These are phyloP conservation scores for Rotaria magnacalcarata DNA, from an alignment of 2,888 invertebrate species.

Conservation along the genomic window DNA sequence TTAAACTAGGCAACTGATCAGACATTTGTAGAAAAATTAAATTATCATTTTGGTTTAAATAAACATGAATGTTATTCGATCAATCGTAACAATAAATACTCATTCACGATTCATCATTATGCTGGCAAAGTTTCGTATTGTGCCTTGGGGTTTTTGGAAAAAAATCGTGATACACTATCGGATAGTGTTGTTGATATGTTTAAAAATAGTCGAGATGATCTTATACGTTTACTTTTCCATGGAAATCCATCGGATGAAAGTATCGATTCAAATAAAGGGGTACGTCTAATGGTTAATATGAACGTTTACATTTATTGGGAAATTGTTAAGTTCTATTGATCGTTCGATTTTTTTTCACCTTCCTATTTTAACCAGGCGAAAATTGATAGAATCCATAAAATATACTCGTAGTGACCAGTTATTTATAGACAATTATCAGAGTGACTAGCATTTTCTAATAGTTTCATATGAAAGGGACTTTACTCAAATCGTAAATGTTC, in stretches of 20 bases:
- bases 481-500: too few relatives aligned
- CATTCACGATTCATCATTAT: conserved; percentile 56
- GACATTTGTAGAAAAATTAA: conserved; percentile 54
- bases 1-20: conserved; percentile 52
- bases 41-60: conserved; percentile 49
- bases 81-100: conserved; percentile 47
- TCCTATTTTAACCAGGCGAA: too few relatives aligned
- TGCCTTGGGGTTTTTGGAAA: conserved; percentile 54
- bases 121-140: conserved; percentile 56
- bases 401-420: too few relatives aligned
- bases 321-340: too few relatives aligned
- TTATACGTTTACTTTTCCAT: conserved; percentile 53
- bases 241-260: conserved; percentile 49
- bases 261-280: conserved; percentile 21
- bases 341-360: too few relatives aligned
- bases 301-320: too few relatives aligned
- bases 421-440: too few relatives aligned
- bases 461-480: too few relatives aligned
- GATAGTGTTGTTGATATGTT: conserved; percentile 54
- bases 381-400: too few relatives aligned
- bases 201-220: conserved; percentile 51
- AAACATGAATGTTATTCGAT: conserved; percentile 41
- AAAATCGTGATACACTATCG: conserved; percentile 57
- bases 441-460: too few relatives aligned
- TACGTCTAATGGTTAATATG: neutral